These are phyloP conservation scores for Onychomys torridus DNA, from an alignment of 2,797 vertebrate species.

Conservation along the genomic window DNA sequence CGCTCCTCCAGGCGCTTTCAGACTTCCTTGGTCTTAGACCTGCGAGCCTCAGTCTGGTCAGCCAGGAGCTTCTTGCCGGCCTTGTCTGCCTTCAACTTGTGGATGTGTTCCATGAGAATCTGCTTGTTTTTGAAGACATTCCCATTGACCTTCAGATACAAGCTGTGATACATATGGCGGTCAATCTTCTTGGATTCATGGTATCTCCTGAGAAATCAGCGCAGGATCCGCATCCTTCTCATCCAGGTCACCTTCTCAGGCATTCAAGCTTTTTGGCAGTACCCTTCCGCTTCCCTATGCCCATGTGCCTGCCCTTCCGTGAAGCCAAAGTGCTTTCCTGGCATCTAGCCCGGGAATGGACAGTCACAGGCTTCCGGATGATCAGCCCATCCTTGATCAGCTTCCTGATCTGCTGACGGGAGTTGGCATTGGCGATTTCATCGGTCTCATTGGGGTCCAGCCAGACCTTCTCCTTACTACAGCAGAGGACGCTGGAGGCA, in stretches of 20 bases:
- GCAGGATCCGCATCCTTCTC: slow-evolving; percentile 95
- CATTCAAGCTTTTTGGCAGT: slow-evolving; percentile 92
- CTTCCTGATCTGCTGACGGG: slow-evolving; percentile 96
- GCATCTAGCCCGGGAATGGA: slow-evolving; percentile 97
- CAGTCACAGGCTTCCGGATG: slow-evolving; percentile 94
- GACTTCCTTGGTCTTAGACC: not conserved
- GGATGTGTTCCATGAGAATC: too few species aligned
- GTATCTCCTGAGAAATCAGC: slow-evolving; percentile 95
- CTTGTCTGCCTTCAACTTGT: too few species aligned
- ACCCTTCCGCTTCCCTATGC: slow-evolving; percentile 97
- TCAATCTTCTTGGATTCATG: slow-evolving; percentile 99
- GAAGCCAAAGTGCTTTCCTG: slow-evolving; percentile 98
- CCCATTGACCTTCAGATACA: too few species aligned
- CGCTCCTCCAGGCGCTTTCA: too few species aligned
- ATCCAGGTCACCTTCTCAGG: slow-evolving; percentile 94
- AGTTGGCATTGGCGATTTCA: slow-evolving; percentile 91
- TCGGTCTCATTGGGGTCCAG: slow-evolving; percentile 95
- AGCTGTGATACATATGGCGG: slow-evolving; percentile 92
- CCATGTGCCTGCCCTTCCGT: slow-evolving; percentile 97
- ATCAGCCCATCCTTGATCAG: slow-evolving; percentile 98
- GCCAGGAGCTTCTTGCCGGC: not conserved
- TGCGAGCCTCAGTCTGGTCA: not conserved
- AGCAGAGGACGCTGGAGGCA: slow-evolving; percentile 97
- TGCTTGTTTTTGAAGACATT: too few species aligned
- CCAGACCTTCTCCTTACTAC: slow-evolving; percentile 95